Evolutionary conservation across 2,888 invertebrate genomes (phyloP), one percentile per base, ranked within the genome.

Genomic region (Achlya flavicornis): DNA sequence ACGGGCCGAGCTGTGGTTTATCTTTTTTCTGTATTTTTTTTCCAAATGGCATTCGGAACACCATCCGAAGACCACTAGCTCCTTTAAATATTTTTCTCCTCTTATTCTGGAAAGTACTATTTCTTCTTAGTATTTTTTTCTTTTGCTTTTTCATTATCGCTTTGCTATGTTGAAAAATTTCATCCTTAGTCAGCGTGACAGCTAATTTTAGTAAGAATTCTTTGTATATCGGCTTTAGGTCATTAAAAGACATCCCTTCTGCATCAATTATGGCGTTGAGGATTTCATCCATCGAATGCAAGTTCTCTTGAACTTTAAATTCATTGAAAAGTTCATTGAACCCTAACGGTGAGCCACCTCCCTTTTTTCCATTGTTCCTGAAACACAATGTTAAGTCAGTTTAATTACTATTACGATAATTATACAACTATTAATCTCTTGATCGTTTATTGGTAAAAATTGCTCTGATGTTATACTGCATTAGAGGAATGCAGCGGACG

Each of bases 171-270:
- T 97, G 97, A 83, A 97, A 98, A 69, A 98, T 94, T 89, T 98
- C 98, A 81, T 98, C 98, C 90, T 98, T 97, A n/a, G 98, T 98
- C 66, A 98, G 90, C 0, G 98, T 98, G 0, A 98, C 96, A 3
- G 98, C 97, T 70, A 98, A 90, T 89, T 98, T 98, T 48, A 98
- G 89, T 61, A 98, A 92, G 83, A 98, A 97, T 89, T 98, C 98
- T 86, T 98, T 97, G 85, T 98, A 98, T 69, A 98, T 97, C 58
- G 98, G 98, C 86, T 98, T 98, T 67, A 98, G 94, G 81, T 98
- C 98, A 91, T 98, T 98, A 88, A 98, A 98, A 64, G 97, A 97
- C 98, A 98, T 98, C 66, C 98, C 98, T 86, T 98, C 97, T 46
- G 97, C 96, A 88, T 98, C 97, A 77, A 98, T 97, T 83, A 98